Evolutionary conservation across 2,888 invertebrate species (phyloP).

Genomic region (Pharmacophagus antenor): DNA sequence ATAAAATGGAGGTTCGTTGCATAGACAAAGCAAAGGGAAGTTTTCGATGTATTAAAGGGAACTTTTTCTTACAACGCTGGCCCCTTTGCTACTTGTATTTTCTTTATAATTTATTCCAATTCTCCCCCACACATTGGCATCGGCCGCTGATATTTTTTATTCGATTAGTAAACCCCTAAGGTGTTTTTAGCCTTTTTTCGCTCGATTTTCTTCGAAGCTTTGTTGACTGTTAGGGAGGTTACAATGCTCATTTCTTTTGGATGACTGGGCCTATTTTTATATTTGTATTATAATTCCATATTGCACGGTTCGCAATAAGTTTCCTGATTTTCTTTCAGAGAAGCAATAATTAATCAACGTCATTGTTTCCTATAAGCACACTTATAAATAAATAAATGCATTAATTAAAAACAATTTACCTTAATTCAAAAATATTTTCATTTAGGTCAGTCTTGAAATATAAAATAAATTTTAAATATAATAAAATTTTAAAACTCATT

Average conservation of each 20-base stretch:
- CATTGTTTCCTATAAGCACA: not conserved
- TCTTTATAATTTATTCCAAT: slow-evolving; percentile 80
- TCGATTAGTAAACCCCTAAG: slow-evolving; percentile 83
- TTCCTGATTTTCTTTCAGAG: slow-evolving; percentile 27
- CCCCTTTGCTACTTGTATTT: slow-evolving; percentile 77
- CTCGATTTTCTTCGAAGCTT: slow-evolving; percentile 81
- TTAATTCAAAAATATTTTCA: too few species aligned
- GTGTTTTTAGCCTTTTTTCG: slow-evolving; percentile 83
- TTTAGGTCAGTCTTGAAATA: too few species aligned
- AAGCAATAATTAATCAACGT: slow-evolving; percentile 9
- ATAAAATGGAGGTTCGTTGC: not conserved
- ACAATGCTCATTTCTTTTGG: slow-evolving; percentile 78
- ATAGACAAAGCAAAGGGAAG: slow-evolving; percentile 49
- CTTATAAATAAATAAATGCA: not conserved
- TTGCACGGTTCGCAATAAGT: slow-evolving; percentile 33
- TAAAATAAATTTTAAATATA: too few species aligned
- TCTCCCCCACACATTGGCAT: slow-evolving; percentile 79
- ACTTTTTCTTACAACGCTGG: slow-evolving; percentile 71
- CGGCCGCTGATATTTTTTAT: slow-evolving; percentile 82
- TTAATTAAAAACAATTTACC: too few species aligned
- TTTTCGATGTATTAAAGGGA: slow-evolving; percentile 54
- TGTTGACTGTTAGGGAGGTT: slow-evolving; percentile 79
- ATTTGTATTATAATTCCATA: slow-evolving; percentile 43
- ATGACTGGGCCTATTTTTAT: slow-evolving; percentile 76
- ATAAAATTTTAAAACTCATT: too few species aligned